Evolutionary conservation across 1,140 invertebrate genomes (phyloP), one percentile per base, ranked within the genome.

Genomic region (Drosophila kohkoa): DNA sequence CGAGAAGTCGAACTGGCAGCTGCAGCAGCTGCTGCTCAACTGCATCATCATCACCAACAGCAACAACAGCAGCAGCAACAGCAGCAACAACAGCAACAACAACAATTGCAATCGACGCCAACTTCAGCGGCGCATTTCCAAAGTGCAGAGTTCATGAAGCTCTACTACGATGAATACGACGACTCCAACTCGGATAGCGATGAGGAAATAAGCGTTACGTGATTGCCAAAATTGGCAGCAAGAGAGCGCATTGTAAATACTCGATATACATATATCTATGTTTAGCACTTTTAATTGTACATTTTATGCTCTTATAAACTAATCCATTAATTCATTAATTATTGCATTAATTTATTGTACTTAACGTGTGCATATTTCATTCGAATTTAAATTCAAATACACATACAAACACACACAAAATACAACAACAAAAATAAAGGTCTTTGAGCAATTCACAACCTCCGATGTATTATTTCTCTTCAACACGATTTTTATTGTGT

Each of bases 181-280:
- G 95, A 96, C 54, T 94, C 93, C 63, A 95, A 95, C 45, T 96
- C 96, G 80, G 96, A 96, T 25, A 95, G 95, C 63, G 96, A 96
- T 79, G 96, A 97, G 82, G 96, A 97, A 92, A 97, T 96, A 74
- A 96, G 96, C 87, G 96, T 97, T 91, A 97, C 96, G 94, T 96
- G 96, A 97, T 91, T 79, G 20, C 76, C 67, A 65, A 54, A 58
- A 75, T 30, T 3, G 35, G 15, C 20, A 45, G 8, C 28, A 64
- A 54, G 51, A 28, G 20, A 43, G 43, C 11, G 38, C 70, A 65
- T 41, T 89, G 85, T 89, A 89, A 74, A 89, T 25, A 25, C 20
- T 25, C 20, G 20, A 25, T 25, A 25, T 25, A 25, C 3, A 25
- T n/a, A 25, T 89, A 89, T 69, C 62, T 55, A 41, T 73, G 51